Evolutionary conservation across 2,113 vertebrate species (phyloP), one percentile per base, ranked within the genome.

Genomic region (Dromaius novaehollandiae): DNA sequence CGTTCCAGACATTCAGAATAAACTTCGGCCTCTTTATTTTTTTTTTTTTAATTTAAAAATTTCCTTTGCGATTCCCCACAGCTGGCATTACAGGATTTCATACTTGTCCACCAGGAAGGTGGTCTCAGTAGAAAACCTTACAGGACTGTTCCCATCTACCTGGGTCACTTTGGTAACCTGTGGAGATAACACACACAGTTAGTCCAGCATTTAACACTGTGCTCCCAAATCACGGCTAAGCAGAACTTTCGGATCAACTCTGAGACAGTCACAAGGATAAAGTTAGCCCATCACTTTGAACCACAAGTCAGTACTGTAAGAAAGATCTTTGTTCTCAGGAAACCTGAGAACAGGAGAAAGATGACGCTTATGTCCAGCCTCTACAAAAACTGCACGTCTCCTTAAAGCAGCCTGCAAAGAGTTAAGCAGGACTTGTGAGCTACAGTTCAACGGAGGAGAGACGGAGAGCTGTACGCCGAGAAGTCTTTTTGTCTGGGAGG

Each of bases 51-150:
- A 96, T 80, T 95, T 95, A 96, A 97, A 97, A 74, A 75, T 90
- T 96, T 97, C 96, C 88, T 91, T 86, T 90, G 90, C 2, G 2
- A 4, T 38, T 97, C 69, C 92, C 77, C 73, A 70, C 1, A 7
- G 88, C 93, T 81, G 73, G 36, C 66, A n/a, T 95, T 99, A 99
- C 99, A 99, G 98, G 97, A 99, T 99, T 96, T 99, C 99, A 2
- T 99, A 99, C 97, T 99, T 99, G 98, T 99, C 99, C 83, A 99
- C 99, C 77, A 99, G 95, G 92, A 99, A 99, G 94, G 99, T 99
- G 93, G 99, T 99, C 98, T 99, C 99, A 56, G 97, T 98, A 60
- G 99, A 99, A 98, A 98, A 99, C 97, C 98, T 99, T 76, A 99
- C 98, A 1, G 99, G 98, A 96, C 97, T 98, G 98, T 98, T 99